Base-by-base conservation (phyloP, 2,888 invertebrate species). In the Melipona bicolor region DNA sequence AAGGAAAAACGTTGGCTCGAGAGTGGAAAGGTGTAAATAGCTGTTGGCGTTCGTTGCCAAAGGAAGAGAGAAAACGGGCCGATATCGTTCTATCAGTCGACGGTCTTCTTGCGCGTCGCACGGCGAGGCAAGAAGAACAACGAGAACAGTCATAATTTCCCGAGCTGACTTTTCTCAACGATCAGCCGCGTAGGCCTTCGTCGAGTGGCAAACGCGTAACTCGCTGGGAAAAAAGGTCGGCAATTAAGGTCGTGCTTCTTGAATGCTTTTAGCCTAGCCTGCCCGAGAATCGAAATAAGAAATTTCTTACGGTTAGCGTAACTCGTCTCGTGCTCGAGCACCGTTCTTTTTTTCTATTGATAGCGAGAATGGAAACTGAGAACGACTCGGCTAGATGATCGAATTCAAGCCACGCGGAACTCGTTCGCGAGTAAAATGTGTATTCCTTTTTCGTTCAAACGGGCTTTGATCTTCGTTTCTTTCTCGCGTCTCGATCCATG, bases 81-180 rank as follows among this genome's bases (percentile, higher is more conserved):
- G 27, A 13, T 32, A 54, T 54, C 64, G 59, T 77, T 71, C 71
- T 71, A 77, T 65, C 76, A 9, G 19, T 15, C 36, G 32, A 4
- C 15, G 21, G 49, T 49, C 56, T 65, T 50, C 67, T 71, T 54
- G 62, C 61, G 62, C 71, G 43, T 52, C 76, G 56, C 76, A 64
- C 52, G 54, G 32, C 17, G 59, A 70, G 59, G 11, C 74, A 56
- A 68, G 69, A 81, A 69, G 68, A 83, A 73, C 78, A 73, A 83
- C 64, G 84, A 77, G 78, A 75, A 72, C 72, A 73, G 76, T 64
- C 64, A 67, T 79, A 80, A 82, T 78, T 79, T 65, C 71, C 9
- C 61, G 77, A 70, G 70, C 71, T 27, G 74, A 72, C 61, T 64
- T 32, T 32, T 69, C 81, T 68, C 72, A 82, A 77, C 69, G 79